Evolutionary conservation across 2,113 vertebrate species (phyloP), one percentile per base, ranked within the genome.

Genomic region (Cyprinodon brontotheroides): DNA sequence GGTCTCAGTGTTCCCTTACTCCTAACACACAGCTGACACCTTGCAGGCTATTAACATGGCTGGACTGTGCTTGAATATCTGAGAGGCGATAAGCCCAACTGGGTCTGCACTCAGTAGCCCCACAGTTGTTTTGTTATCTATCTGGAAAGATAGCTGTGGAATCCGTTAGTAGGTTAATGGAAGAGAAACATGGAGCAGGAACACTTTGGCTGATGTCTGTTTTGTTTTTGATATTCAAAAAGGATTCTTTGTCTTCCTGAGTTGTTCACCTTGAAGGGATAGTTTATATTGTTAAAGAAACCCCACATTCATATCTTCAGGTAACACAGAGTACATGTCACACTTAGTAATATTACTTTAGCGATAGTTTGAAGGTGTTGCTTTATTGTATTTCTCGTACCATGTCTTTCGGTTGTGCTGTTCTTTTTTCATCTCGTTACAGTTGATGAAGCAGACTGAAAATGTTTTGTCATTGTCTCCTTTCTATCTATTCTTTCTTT

Each of bases 31-130:
- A 11, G 77, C 77, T 71, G 82, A 85, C 73, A 43, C 80, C 84
- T 83, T 38, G n/a, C 75, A 48, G 72, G 76, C 72, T 73, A 29
- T 71, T 68, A 72, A 79, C 74, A 43, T 14, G 47, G 47, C 65
- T 38, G 66, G 68, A 74, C 78, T 0, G 57, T 62, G 14, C 70
- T 61, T 36, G 73, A 62, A 59, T 83, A 83, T 73, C 74, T 73
- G 63, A 70, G 78, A 66, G 76, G 82, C 41, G 90, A 93, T 92
- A 90, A 87, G 87, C 40, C 15, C 15, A 4, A 64, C 75, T 10
- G 59, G 73, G 81, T 77, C 74, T 79, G 80, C 75, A 70, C 84
- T 77, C 68, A 4, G 38, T 70, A 85, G 80, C 75, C 85, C 79
- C 61, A 12, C 59, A 45, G 64, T 72, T 71, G 76, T 74, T 68